These are phyloP conservation scores for Taenaris catops DNA, from an alignment of 2,888 invertebrate genomes.

Conservation along the genomic window DNA sequence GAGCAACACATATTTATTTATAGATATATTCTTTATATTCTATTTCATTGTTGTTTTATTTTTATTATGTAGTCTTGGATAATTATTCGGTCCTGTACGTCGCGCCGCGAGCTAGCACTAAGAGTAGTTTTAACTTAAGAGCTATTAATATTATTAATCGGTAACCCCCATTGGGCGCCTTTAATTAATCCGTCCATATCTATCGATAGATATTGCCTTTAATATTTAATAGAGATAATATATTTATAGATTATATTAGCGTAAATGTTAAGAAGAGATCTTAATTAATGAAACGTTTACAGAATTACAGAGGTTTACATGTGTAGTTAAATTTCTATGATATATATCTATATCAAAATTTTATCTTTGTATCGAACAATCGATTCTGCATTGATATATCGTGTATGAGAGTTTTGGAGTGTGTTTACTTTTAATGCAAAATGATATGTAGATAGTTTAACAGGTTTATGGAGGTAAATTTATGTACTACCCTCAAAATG, in stretches of 20 bases:
- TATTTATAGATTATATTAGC: constrained; percentile 71
- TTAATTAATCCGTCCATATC: constrained; percentile 78
- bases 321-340: constrained; percentile 38
- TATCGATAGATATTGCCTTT: constrained; percentile 79
- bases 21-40: constrained; percentile 65
- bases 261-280: constrained; percentile 58
- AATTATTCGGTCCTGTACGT: constrained; percentile 48
- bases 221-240: constrained; percentile 80
- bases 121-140: constrained; percentile 48
- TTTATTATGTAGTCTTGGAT: constrained; percentile 31
- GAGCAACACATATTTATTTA: constrained; percentile 68
- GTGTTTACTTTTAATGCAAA: no score
- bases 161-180: constrained; percentile 76
- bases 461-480: no score
- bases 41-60: constrained; percentile 69
- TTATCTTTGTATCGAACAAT: constrained; percentile 14
- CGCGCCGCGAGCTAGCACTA: constrained; percentile 52
- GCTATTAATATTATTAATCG: constrained; percentile 73
- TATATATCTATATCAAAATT: constrained; percentile 26
- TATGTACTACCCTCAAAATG: no score
- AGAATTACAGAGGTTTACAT: constrained; percentile 63
- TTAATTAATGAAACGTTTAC: constrained; percentile 61
- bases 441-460: no score
- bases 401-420: no score
- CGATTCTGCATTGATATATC: constrained; percentile 29